These are phyloP conservation scores for Eurytoma adleriae DNA, from an alignment of 2,888 invertebrate genomes.

Conservation along the genomic window DNA sequence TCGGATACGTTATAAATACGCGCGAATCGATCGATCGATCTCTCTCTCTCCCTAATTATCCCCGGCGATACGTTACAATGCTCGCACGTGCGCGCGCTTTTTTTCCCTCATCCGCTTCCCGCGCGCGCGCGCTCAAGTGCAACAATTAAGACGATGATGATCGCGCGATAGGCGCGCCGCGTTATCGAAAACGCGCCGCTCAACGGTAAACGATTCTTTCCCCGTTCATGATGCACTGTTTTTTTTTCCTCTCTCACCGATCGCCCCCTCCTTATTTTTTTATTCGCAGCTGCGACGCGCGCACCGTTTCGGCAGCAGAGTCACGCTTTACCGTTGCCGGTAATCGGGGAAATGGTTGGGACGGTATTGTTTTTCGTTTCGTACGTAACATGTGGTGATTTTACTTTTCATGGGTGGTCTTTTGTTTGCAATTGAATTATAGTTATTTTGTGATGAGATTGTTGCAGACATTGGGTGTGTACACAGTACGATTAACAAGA, in stretches of 20 bases:
- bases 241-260: too few species aligned
- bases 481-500: too few species aligned
- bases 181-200: background rate
- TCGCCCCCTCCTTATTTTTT: too few species aligned
- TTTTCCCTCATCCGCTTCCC: background rate
- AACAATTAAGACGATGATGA: slow-evolving; percentile 37
- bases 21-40: slow-evolving; percentile 38
- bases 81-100: background rate
- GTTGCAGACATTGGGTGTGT: too few species aligned
- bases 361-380: background rate
- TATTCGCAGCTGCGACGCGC: too few species aligned
- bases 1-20: slow-evolving; percentile 11
- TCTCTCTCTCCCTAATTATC: slow-evolving; percentile 33
- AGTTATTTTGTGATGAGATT: too few species aligned
- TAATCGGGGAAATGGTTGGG: background rate
- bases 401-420: too few species aligned
- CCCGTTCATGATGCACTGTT: background rate
- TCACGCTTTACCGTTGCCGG: background rate
- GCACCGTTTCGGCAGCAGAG: background rate
- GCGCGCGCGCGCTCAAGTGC: background rate
- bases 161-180: slow-evolving; percentile 15
- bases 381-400: too few species aligned
- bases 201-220: slow-evolving; percentile 29
- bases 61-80: slow-evolving; percentile 1
- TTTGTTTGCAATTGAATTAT: too few species aligned